Percentiles rank a stretch among this genome's conserved stretches.
phyloP scores from a whole-genome alignment of 1,140 invertebrate genomes.

The Musca domestica region DNA sequence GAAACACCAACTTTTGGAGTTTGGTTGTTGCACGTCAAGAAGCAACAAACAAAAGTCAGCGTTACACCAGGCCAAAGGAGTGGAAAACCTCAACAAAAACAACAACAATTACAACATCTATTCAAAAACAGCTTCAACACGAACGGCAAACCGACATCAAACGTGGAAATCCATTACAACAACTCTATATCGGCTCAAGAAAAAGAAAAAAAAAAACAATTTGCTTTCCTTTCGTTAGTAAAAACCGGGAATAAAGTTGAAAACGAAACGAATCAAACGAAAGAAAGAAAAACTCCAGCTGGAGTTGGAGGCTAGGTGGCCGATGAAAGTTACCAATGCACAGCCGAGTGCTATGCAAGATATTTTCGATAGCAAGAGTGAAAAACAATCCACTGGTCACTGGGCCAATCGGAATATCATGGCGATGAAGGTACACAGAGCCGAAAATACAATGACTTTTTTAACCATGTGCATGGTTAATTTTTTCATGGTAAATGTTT shows the following conservation, averaged over 20 bases:
- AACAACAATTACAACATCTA: not conserved
- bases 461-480: too few species aligned
- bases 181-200: not conserved
- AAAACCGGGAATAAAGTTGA: not conserved
- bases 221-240: not conserved
- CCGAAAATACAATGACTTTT: too few species aligned
- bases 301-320: not conserved
- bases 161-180: not conserved
- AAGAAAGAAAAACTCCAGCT: not conserved
- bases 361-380: too few species aligned
- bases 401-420: too few species aligned
- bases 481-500: too few species aligned
- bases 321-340: too few species aligned
- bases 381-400: too few species aligned
- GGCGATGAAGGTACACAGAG: too few species aligned
- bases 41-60: slow-evolving; percentile 2
- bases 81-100: too few species aligned
- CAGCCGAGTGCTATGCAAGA: too few species aligned
- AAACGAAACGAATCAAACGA: not conserved
- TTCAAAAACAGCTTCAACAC: not conserved
- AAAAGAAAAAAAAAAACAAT: not conserved
- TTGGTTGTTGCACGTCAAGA: slow-evolving; percentile 3
- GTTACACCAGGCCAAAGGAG: too few species aligned
- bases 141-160: not conserved
- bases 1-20: not conserved